These are phyloP conservation scores for Eilema caniola DNA, from an alignment of 2,888 invertebrate genomes.

Conservation along the genomic window DNA sequence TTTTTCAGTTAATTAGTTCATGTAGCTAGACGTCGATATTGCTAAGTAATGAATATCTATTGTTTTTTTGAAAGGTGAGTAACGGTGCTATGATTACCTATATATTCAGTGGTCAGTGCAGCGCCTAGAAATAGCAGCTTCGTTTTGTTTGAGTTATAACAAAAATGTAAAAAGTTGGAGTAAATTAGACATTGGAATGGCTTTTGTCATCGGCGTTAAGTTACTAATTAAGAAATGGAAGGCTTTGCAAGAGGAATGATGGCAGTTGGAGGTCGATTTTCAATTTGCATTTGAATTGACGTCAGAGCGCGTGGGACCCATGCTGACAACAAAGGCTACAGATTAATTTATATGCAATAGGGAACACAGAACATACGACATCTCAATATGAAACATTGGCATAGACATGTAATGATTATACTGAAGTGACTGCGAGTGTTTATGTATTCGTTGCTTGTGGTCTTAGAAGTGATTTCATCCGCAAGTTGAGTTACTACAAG, in stretches of 20 bases:
- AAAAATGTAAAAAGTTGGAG: slow-evolving; percentile 47
- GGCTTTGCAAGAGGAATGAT: slow-evolving; percentile 47
- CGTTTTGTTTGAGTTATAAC: slow-evolving; percentile 18
- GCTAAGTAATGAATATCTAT: slow-evolving; percentile 9
- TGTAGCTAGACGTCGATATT: not conserved
- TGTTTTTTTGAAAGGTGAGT: slow-evolving; percentile 13
- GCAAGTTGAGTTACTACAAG: not conserved
- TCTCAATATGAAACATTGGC: slow-evolving; percentile 42
- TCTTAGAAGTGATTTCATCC: slow-evolving; percentile 5
- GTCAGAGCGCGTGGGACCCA: slow-evolving; percentile 47
- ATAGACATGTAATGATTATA: slow-evolving; percentile 22
- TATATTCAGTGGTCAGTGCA: no score
- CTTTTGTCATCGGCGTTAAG: slow-evolving; percentile 54
- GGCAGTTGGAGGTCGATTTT: slow-evolving; percentile 63
- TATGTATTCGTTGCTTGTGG: slow-evolving; percentile 18
- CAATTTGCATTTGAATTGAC: slow-evolving; percentile 71
- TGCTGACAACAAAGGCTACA: slow-evolving; percentile 57
- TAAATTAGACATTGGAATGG: slow-evolving; percentile 56
- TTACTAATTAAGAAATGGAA: slow-evolving; percentile 61
- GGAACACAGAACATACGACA: slow-evolving; percentile 43
- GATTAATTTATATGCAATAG: slow-evolving; percentile 64
- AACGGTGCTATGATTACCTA: not conserved
- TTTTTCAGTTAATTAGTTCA: slow-evolving; percentile 5
- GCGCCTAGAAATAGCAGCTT: not conserved
- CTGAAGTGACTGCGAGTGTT: slow-evolving; percentile 20